A percentile compares a stretch with the other conserved stretches of the same genome.
Conservation (phyloP, 37 sponge, comb jelly and placozoan species). For the Hexactinellida sp. region DNA sequence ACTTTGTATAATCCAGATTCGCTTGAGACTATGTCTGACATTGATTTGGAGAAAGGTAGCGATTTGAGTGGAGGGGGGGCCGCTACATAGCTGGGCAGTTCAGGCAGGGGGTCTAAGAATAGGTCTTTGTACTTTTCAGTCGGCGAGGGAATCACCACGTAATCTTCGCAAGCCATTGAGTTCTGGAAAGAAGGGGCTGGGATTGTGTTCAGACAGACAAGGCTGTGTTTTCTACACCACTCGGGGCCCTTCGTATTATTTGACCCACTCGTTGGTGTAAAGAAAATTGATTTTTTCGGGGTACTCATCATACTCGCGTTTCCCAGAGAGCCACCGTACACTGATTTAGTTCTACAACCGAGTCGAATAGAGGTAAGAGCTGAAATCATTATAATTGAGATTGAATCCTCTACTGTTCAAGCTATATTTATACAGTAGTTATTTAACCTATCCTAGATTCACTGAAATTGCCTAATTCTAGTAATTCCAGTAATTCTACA, state of each 20-base stretch:
- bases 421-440: no score
- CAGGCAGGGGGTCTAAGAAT: neutral
- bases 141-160: neutral
- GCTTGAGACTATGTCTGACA: neutral
- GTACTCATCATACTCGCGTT: neutral
- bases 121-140: neutral
- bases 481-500: no score
- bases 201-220: slow-evolving; percentile 6
- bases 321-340: neutral
- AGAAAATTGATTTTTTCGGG: neutral
- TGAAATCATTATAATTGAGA: neutral
- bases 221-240: neutral
- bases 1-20: neutral
- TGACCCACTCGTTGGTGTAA: neutral
- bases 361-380: neutral
- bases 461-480: no score
- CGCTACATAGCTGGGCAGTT: neutral
- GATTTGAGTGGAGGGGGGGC: neutral
- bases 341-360: neutral
- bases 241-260: neutral
- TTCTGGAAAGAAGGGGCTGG: slow-evolving; percentile 9
- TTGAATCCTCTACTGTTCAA: no score
- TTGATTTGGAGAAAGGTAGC: neutral
- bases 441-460: no score
- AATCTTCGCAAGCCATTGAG: slow-evolving; percentile 10